Percentiles rank a stretch among this genome's conserved stretches.
phyloP scores from a whole-genome alignment of 1,140 invertebrate genomes.

The Aphaenogaster ashmeadi region DNA sequence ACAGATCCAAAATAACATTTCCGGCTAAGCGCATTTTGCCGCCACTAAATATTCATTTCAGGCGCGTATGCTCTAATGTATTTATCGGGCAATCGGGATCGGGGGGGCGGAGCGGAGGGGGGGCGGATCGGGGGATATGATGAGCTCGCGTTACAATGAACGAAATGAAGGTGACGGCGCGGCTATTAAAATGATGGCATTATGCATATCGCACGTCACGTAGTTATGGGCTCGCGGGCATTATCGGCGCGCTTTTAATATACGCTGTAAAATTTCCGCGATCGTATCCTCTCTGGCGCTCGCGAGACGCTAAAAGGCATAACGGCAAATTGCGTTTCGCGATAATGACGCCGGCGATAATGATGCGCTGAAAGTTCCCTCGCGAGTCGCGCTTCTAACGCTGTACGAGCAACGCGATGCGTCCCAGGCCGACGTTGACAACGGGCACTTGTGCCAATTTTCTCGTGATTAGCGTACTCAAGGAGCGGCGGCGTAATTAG shows the following conservation, averaged over 20 bases:
- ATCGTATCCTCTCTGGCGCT: background rate
- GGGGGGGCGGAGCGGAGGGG: background rate
- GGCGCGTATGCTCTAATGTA: constrained; percentile 57
- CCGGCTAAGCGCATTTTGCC: constrained; percentile 50
- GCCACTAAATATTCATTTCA: constrained; percentile 62
- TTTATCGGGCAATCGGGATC: constrained; percentile 42
- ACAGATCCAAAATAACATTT: constrained; percentile 55
- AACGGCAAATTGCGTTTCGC: constrained; percentile 69
- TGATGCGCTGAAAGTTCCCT: constrained; percentile 63
- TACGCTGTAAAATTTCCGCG: constrained; percentile 69
- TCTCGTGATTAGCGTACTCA: constrained; percentile 46
- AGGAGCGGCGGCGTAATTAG: constrained; percentile 48
- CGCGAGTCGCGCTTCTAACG: background rate
- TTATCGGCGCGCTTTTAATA: constrained; percentile 75
- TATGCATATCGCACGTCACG: constrained; percentile 70
- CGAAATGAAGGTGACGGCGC: constrained; percentile 54
- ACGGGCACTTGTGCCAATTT: constrained; percentile 36
- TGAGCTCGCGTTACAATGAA: constrained; percentile 50
- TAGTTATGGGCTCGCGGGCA: constrained; percentile 62
- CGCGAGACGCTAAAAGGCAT: constrained; percentile 56
- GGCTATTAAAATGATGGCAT: constrained; percentile 73
- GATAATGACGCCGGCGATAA: constrained; percentile 70
- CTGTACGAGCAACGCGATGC: background rate
- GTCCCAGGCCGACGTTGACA: constrained; percentile 34
- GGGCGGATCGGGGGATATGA: constrained; percentile 5